These are phyloP conservation scores for Eumerus sabulonum DNA, from an alignment of 2,888 invertebrate species.

Conservation along the genomic window DNA sequence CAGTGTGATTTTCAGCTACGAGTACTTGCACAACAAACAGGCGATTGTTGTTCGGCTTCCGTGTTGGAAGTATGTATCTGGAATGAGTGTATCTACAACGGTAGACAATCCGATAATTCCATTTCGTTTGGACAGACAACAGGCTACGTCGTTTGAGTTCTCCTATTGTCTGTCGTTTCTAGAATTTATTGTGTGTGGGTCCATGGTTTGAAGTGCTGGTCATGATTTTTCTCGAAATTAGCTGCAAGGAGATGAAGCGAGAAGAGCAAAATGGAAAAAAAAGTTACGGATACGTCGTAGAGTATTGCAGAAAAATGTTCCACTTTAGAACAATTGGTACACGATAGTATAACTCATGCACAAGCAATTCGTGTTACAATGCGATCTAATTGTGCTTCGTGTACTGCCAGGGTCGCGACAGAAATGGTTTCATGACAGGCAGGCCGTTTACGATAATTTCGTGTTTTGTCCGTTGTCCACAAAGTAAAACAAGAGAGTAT, in stretches of 20 bases:
- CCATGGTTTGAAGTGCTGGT: conserved; percentile 5
- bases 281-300: conserved; percentile 16
- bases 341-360: conserved; percentile 40
- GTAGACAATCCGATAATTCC: conserved; percentile 41
- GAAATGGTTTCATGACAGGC: neutral
- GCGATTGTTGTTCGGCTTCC: conserved; percentile 32
- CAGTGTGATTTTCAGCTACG: conserved; percentile 41
- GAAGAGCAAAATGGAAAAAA: no score
- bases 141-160: conserved; percentile 3
- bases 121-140: conserved; percentile 25
- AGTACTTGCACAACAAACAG: conserved; percentile 46
- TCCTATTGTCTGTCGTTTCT: conserved; percentile 17
- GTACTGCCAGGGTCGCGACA: conserved; percentile 34
- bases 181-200: conserved; percentile 15
- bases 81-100: conserved; percentile 27
- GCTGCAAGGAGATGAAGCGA: conserved; percentile 29
- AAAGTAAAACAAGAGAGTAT: neutral
- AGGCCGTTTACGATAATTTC: conserved; percentile 8
- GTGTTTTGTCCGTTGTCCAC: conserved; percentile 4
- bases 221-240: conserved; percentile 41
- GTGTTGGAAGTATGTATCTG: conserved; percentile 40
- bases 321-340: conserved; percentile 35
- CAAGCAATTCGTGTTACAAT: conserved; percentile 61
- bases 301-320: conserved; percentile 26
- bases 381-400: conserved; percentile 50